Evolutionary conservation across 1,140 invertebrate species (phyloP), one percentile per base, ranked within the genome.

Genomic region (Lepidurus packardi): DNA sequence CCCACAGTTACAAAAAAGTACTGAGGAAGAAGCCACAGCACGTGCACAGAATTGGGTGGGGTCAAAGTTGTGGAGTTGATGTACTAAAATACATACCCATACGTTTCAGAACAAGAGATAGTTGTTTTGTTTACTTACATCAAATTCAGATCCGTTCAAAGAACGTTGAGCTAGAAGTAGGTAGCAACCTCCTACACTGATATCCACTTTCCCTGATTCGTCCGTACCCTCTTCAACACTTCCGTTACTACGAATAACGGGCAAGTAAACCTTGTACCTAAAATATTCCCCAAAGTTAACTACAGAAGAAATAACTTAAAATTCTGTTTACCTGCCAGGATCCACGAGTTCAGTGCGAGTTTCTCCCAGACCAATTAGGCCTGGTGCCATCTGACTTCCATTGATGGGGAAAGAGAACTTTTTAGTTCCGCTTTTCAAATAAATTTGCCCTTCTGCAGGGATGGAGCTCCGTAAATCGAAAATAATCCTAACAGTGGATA

Each of bases 11-110:
- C 91, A 1, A 96, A 85, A 34, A 96, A 84, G 83, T 96, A 95
- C 83, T 97, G 95, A 0, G 95, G 94, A 16, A 97, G 83, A 80
- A 96, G 87, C 91, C 91, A 94, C 0, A 95, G 83, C 80, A 97
- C 94, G 80, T 91, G 91, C 7, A 97, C 83, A 0, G 87, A 89
- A 82, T 92, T 94, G 1, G 91, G 87, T 42, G 86, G 82, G 0
- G 92, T 91, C 1, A 93, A 82, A 7, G 76, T 47, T 24, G 74
- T 24, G 13, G 80, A 41, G 21, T 73, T 43, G 5, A 77, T 74
- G 44, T 78, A 43, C 53, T 77, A 76, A 80, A 73, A 41, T 75
- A 78, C 13, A 53, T 34, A 1, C 21, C 21, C 34, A 34, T 77
- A 25, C 73, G n/a, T 41, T 43, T 34, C 44, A 43, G 21, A 9